Conservation (phyloP, 1,140 invertebrate species). For the Danaus plexippus region DNA sequence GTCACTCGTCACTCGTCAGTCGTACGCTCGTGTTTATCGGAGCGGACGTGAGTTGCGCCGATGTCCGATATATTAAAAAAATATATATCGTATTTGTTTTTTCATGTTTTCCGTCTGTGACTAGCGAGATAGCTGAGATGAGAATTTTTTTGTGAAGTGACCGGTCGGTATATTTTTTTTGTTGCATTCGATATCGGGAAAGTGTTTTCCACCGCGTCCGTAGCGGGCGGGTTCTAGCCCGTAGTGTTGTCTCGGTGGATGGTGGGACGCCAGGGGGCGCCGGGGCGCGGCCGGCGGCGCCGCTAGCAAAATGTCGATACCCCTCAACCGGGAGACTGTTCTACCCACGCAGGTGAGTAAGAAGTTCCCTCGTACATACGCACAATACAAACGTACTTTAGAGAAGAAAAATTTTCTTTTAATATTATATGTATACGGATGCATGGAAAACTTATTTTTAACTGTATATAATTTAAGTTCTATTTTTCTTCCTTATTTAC, state of each 20-base stretch:
- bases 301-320: conserved; percentile 70
- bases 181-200: conserved; percentile 35
- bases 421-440: no score
- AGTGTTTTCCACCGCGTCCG: conserved; percentile 46
- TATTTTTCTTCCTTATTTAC: no score
- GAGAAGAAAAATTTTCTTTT: no score
- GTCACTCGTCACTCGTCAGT: conserved; percentile 38
- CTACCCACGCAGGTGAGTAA: conserved; percentile 64
- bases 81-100: conserved; percentile 27
- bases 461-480: no score
- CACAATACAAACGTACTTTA: conserved; percentile 5
- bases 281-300: conserved; percentile 67
- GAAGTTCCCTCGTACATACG: conserved; percentile 37
- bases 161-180: conserved; percentile 17
- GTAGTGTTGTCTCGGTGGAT: conserved; percentile 60
- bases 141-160: conserved; percentile 36
- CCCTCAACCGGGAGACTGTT: conserved; percentile 64
- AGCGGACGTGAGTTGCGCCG: conserved; percentile 30
- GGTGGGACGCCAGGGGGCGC: conserved; percentile 59
- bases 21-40: conserved; percentile 47
- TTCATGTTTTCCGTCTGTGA: conserved; percentile 22
- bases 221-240: conserved; percentile 39
- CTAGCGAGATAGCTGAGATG: conserved; percentile 21
- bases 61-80: conserved; percentile 26
- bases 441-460: no score